Evolutionary conservation across 2,888 invertebrate genomes (phyloP), one percentile per base, ranked within the genome.

Genomic region (Serrognathus titanus): DNA sequence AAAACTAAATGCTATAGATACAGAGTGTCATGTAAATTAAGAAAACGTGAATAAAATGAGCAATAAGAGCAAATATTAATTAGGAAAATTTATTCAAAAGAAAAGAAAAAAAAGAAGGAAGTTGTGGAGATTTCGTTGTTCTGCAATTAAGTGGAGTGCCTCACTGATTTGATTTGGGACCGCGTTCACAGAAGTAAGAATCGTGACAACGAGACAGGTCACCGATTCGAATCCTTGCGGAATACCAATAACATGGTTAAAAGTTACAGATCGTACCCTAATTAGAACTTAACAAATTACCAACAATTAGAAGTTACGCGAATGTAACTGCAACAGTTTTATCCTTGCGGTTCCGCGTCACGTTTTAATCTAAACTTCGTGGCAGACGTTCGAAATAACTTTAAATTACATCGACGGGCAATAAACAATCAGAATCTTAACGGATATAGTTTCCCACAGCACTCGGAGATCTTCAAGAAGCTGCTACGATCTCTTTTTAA

Each of bases 201-300:
- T 55, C 55, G 55, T 55, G 55, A 55, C 55, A 41, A 45, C 43
- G 55, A 49, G 55, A 55, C 50, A 55, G 55, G 55, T 55, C 55
- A 55, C 55, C 55, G 55, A 31, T 49, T 48, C 54, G 31, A 35
- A 45, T 11, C 31, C 54, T 10, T 10, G 47, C 55, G 11, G 55
- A 49, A 55, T 55, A 48, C 49, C 55, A 55, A 55, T 49, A 49
- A 55, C 43, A 45, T 41, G 46, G 54, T 40, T 54, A 54, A 54
- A 54, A 54, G 54, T 54, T 54, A 37, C 48, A 41, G 39, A 49
- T 49, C 48, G 48, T 38, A 43, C 49, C 24, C 36, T 55, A 55
- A 55, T 55, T 55, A 49, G 55, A 50, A 55, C 43, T 36, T 41
- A 49, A 55, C 55, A 49, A 49, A 55, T 55, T 50, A 55, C 47